Conservation (phyloP, 2,888 invertebrate species). For the Malthinus flaveolus region DNA sequence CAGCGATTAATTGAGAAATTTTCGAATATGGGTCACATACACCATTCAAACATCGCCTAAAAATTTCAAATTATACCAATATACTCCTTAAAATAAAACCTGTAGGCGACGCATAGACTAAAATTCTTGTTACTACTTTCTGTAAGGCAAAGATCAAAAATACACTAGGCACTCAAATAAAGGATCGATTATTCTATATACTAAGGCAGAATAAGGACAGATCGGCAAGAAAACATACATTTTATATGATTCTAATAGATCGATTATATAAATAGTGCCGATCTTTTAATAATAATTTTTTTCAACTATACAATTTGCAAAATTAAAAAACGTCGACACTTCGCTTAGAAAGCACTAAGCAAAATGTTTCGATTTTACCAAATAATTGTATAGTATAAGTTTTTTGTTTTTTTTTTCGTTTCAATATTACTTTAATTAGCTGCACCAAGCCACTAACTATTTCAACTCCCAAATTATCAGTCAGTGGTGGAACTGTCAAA, state of each 20-base stretch:
- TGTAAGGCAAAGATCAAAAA: constrained; percentile 45
- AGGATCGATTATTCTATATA: constrained; percentile 35
- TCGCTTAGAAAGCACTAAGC: neutral
- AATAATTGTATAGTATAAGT: constrained; percentile 4
- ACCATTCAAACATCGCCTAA: constrained; percentile 21
- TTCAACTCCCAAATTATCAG: neutral
- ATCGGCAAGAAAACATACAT: constrained; percentile 23
- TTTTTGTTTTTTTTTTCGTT: constrained; percentile 8
- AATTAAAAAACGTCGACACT: too few relatives aligned
- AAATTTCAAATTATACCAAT: neutral
- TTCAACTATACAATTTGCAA: constrained; percentile 12
- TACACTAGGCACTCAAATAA: constrained; percentile 46
- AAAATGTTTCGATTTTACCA: neutral
- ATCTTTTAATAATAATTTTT: constrained; percentile 17
- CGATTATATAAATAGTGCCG: constrained; percentile 18
- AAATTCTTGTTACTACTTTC: constrained; percentile 21
- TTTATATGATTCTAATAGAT: constrained; percentile 13
- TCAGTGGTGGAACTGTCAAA: too few relatives aligned
- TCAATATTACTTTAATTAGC: constrained; percentile 15
- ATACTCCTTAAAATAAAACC: neutral
- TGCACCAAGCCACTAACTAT: constrained; percentile 24
- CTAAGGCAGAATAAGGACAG: constrained; percentile 32
- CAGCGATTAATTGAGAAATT: constrained; percentile 16
- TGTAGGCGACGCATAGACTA: constrained; percentile 18
- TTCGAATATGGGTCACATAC: constrained; percentile 18